Conservation (phyloP, 1,140 invertebrate genomes). For the Trichomalopsis sarcophagae region DNA sequence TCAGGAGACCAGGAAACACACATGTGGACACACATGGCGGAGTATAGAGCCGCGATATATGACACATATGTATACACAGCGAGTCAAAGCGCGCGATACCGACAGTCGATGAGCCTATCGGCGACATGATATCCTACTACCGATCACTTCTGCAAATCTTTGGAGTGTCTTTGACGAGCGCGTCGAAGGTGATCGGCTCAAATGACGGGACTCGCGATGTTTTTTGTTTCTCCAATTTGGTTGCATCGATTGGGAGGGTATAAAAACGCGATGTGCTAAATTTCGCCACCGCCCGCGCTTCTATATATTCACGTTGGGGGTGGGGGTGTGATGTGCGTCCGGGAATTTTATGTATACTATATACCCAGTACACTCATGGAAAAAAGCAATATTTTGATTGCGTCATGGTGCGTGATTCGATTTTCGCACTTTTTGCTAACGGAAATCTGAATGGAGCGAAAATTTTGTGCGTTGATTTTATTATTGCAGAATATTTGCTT, state of each 20-base stretch:
- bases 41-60: neutral
- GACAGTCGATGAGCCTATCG: slow-evolving; percentile 34
- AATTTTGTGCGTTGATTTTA: too few species aligned
- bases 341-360: too few species aligned
- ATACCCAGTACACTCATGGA: too few species aligned
- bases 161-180: slow-evolving; percentile 22
- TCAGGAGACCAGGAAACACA: too few species aligned
- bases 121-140: slow-evolving; percentile 55
- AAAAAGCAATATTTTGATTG: too few species aligned
- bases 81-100: neutral
- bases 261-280: slow-evolving; percentile 20
- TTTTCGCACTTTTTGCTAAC: too few species aligned
- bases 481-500: too few species aligned
- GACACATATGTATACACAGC: neutral
- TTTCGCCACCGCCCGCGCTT: neutral
- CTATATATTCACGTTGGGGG: neutral
- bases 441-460: too few species aligned
- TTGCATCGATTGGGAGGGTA: slow-evolving; percentile 47
- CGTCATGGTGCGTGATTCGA: too few species aligned
- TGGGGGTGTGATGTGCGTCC: neutral
- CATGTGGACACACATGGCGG: neutral
- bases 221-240: slow-evolving; percentile 32
- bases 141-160: slow-evolving; percentile 58
- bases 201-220: neutral
- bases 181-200: slow-evolving; percentile 18